Evolutionary conservation across 2,797 vertebrate species (phyloP).

Genomic region (Pseudocheirus occidentalis): DNA sequence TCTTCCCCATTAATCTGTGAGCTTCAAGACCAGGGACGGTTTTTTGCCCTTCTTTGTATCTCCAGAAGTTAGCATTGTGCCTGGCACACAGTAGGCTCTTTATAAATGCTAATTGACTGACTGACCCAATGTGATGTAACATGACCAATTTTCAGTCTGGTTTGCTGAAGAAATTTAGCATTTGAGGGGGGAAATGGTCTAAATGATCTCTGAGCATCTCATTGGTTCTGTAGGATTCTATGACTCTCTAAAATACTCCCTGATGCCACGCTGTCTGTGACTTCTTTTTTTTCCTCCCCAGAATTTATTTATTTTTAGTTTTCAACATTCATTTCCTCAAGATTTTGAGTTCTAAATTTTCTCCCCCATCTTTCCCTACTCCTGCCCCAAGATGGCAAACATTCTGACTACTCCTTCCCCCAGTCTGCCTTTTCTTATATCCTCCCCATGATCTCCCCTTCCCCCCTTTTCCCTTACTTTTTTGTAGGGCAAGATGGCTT

Average conservation of each 20-base stretch:
- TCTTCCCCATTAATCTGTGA: not conserved
- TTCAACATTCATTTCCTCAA: no score
- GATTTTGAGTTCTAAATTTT: no score
- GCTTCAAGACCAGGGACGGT: not conserved
- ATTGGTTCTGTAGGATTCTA: not conserved
- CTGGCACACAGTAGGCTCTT: not conserved
- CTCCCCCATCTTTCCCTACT: no score
- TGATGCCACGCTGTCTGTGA: not conserved
- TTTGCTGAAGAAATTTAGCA: not conserved
- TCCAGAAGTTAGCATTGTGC: no score
- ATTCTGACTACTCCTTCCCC: no score
- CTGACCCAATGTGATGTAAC: no score
- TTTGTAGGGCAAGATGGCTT: no score
- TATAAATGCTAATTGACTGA: not conserved
- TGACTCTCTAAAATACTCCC: not conserved
- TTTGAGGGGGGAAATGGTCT: not conserved
- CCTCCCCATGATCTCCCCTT: no score
- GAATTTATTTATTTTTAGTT: no score
- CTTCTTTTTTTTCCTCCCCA: not conserved
- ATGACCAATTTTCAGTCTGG: not conserved
- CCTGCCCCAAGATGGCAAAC: no score
- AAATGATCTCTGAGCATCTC: not conserved
- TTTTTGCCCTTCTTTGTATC: not conserved
- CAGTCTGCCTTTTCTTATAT: no score
- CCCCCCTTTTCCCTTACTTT: no score